phyloP scores from a whole-genome alignment of 1,140 invertebrate genomes.

The Oedothorax gibbosus region DNA sequence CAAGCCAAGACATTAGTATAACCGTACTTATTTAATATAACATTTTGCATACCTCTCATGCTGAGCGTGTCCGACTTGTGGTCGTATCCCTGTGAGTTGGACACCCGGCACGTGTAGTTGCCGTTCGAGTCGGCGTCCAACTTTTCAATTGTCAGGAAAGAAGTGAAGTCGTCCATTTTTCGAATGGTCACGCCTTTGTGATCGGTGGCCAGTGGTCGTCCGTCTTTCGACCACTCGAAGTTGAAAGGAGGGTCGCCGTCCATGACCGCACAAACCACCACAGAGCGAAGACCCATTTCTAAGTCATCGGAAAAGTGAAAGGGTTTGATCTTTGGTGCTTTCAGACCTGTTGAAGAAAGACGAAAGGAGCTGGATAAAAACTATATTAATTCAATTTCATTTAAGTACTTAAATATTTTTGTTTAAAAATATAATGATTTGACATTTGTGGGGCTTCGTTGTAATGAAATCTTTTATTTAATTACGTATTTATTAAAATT shows the following conservation, averaged over 20 bases:
- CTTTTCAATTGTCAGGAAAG: slow-evolving; percentile 41
- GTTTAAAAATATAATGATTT: too few species aligned
- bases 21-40: too few species aligned
- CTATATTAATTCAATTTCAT: too few species aligned
- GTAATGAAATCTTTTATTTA: too few species aligned
- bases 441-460: too few species aligned
- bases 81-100: slow-evolving; percentile 47
- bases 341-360: background rate
- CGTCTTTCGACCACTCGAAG: slow-evolving; percentile 62
- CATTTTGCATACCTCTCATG: slow-evolving; percentile 22
- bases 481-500: too few species aligned
- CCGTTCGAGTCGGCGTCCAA: slow-evolving; percentile 58
- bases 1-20: too few species aligned
- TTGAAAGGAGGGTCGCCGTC: slow-evolving; percentile 62
- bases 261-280: slow-evolving; percentile 69
- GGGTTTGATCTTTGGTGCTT: slow-evolving; percentile 17
- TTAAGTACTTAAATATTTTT: too few species aligned
- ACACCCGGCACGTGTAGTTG: slow-evolving; percentile 62
- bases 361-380: too few species aligned
- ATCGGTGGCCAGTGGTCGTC: background rate
- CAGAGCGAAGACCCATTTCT: slow-evolving; percentile 72
- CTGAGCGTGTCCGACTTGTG: slow-evolving; percentile 19
- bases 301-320: slow-evolving; percentile 47
- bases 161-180: slow-evolving; percentile 67
- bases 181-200: background rate